Evolutionary conservation across 2,888 invertebrate genomes (phyloP).

Genomic region (Netelia melanura): DNA sequence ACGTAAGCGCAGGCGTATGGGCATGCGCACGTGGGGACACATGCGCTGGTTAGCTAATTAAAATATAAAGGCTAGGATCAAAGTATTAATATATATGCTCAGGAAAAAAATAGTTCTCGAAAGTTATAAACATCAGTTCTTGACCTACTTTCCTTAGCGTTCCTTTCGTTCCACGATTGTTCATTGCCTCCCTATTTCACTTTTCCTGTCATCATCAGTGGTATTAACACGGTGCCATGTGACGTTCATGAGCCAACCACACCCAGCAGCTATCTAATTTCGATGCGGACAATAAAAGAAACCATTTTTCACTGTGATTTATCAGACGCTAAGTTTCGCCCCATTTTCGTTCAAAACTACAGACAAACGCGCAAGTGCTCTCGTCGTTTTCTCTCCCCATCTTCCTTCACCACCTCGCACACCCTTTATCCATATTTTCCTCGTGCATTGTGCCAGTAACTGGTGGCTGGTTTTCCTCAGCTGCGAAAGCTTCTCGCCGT

Average conservation of each 20-base stretch:
- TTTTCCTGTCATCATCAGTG: neutral
- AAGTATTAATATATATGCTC: too few species aligned
- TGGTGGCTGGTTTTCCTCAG: constrained; percentile 25
- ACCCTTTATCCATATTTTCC: constrained; percentile 27
- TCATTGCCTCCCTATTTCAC: too few species aligned
- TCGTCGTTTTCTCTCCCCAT: constrained; percentile 10
- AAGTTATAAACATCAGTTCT: too few species aligned
- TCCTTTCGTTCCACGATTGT: too few species aligned
- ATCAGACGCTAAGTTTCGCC: constrained; percentile 60
- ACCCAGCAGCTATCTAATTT: constrained; percentile 61
- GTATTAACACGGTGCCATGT: neutral
- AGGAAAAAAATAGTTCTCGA: too few species aligned
- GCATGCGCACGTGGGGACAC: too few species aligned
- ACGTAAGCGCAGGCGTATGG: too few species aligned
- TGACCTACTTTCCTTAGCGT: too few species aligned
- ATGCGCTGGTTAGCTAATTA: too few species aligned
- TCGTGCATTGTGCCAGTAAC: constrained; percentile 15
- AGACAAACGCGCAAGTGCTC: neutral
- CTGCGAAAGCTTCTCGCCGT: constrained; percentile 18
- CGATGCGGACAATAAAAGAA: constrained; percentile 65
- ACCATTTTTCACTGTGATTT: constrained; percentile 65
- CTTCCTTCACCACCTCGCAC: constrained; percentile 4
- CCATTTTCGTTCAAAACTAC: neutral
- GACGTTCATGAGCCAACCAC: constrained; percentile 28
- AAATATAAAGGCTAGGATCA: too few species aligned